Conservation (phyloP, 2,888 invertebrate species). For the Coremacera marginata region DNA sequence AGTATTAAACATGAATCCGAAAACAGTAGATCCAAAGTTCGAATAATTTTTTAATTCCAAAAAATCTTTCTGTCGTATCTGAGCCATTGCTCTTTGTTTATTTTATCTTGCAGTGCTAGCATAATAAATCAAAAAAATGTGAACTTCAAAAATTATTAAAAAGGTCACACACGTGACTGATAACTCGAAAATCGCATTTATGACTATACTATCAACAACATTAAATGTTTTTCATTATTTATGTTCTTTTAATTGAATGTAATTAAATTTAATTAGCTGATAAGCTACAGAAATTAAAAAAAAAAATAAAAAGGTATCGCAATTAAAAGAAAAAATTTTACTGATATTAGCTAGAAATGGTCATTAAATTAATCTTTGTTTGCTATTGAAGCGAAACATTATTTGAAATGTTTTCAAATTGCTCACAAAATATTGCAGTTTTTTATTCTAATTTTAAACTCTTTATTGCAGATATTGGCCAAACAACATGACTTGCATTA, state of each 20-base stretch:
- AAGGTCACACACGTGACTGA: neutral
- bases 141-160: neutral
- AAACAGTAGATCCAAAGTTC: no score
- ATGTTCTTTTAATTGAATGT: conserved; percentile 2
- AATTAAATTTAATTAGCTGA: neutral
- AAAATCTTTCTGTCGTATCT: no score
- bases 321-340: neutral
- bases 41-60: no score
- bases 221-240: neutral
- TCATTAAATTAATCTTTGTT: no score
- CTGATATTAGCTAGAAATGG: neutral
- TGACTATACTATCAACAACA: neutral
- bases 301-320: neutral
- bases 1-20: no score
- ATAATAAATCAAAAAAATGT: no score
- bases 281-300: neutral
- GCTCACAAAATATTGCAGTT: neutral
- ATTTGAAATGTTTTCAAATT: no score
- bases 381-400: no score
- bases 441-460: neutral
- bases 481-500: neutral
- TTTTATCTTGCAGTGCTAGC: no score
- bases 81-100: no score
- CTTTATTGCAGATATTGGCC: neutral
- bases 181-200: neutral